These are phyloP conservation scores for Maconellicoccus hirsutus DNA, from an alignment of 1,140 invertebrate species.

Conservation along the genomic window DNA sequence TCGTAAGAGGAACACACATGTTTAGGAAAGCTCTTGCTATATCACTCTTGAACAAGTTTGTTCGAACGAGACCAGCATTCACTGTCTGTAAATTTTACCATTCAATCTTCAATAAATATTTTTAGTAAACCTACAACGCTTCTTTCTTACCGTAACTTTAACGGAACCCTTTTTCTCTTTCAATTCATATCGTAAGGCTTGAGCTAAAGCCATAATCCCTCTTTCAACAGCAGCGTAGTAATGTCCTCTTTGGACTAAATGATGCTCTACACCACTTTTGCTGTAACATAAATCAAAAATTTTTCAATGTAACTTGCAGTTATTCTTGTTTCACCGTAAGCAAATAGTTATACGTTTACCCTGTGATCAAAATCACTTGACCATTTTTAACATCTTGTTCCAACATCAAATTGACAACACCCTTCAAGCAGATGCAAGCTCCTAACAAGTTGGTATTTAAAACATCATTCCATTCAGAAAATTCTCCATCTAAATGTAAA, in stretches of 20 bases:
- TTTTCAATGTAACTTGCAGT: too few species aligned
- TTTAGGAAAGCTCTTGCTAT: background rate
- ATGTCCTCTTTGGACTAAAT: background rate
- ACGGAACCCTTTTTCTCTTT: background rate
- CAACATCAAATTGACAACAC: background rate
- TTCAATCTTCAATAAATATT: too few species aligned
- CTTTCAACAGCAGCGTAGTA: background rate
- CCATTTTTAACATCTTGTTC: constrained; percentile 1
- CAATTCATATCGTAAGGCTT: background rate
- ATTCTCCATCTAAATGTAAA: background rate
- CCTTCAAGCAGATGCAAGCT: background rate
- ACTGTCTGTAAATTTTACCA: background rate
- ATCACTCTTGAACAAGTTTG: background rate
- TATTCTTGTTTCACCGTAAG: too few species aligned
- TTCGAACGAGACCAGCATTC: background rate
- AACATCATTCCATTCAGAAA: background rate
- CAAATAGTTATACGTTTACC: constrained; percentile 1
- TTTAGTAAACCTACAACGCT: too few species aligned
- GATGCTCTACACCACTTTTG: background rate
- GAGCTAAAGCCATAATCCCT: background rate
- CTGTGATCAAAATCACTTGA: background rate
- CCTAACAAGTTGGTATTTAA: background rate
- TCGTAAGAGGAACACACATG: background rate
- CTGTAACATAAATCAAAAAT: background rate
- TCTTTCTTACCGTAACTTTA: constrained; percentile 16